phyloP scores from a whole-genome alignment of 2,797 vertebrate genomes.

The Dallia pectoralis region DNA sequence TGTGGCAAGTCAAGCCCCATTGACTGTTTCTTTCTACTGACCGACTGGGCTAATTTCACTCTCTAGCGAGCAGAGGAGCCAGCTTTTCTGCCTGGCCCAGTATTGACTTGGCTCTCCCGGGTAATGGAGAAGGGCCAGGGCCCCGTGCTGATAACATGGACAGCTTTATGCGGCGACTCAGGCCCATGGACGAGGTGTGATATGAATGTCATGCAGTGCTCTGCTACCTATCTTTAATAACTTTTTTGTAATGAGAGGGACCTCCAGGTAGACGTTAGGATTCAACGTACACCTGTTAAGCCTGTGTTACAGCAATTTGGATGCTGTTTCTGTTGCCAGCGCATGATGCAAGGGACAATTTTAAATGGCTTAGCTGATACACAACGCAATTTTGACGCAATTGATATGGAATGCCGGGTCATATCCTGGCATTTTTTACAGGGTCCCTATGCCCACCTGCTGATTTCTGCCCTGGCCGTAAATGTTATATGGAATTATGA shows the following conservation, averaged over 20 bases:
- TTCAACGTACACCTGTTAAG: too few species aligned
- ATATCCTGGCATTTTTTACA: too few species aligned
- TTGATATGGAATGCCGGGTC: too few species aligned
- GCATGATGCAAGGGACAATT: too few species aligned
- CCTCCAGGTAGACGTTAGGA: not conserved
- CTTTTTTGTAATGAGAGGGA: not conserved
- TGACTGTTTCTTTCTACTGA: slow-evolving; percentile 51
- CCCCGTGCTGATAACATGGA: slow-evolving; percentile 7
- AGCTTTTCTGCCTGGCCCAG: slow-evolving; percentile 36
- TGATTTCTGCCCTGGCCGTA: too few species aligned
- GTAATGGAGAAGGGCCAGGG: slow-evolving; percentile 20
- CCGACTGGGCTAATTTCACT: slow-evolving; percentile 65
- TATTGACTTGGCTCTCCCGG: slow-evolving; percentile 42
- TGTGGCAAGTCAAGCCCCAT: slow-evolving; percentile 37
- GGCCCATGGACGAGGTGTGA: not conserved
- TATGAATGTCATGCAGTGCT: not conserved
- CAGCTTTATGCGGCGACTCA: not conserved
- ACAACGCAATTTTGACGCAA: too few species aligned
- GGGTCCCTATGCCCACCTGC: too few species aligned
- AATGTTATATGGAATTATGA: too few species aligned
- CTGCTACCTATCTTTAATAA: not conserved
- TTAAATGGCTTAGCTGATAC: too few species aligned
- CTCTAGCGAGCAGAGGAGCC: slow-evolving; percentile 57
- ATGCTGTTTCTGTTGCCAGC: too few species aligned
- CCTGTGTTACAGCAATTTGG: too few species aligned